A percentile compares a stretch with the other conserved stretches of the same genome.
These are phyloP conservation scores for Prionailurus viverrinus DNA, from an alignment of 2,113 vertebrate genomes.

Conservation along the genomic window DNA sequence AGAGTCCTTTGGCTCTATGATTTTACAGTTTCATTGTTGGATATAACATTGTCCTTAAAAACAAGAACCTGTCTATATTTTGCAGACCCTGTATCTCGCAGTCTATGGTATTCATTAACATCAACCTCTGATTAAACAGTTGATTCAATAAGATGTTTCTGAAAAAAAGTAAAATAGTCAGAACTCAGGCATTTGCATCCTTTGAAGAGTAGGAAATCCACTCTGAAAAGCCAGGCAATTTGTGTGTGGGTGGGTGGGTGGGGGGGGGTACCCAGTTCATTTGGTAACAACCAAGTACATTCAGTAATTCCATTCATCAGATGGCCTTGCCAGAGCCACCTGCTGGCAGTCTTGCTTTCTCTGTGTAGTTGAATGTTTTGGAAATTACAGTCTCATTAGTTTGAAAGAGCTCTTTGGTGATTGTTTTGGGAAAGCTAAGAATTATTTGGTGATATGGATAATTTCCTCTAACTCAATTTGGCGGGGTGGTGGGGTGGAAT, in stretches of 20 bases:
- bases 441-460: not conserved
- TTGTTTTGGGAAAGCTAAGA: not conserved
- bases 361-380: not conserved
- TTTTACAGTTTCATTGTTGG: not conserved
- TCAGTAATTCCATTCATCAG: not conserved
- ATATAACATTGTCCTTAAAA: not conserved
- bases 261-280: not conserved
- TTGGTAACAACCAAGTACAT: not conserved
- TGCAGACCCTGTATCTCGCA: not conserved
- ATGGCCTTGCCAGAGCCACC: not conserved
- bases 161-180: not conserved
- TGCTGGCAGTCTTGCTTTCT: not conserved
- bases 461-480: not conserved
- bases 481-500: no score
- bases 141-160: not conserved
- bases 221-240: not conserved
- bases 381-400: not conserved
- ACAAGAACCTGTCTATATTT: not conserved
- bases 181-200: not conserved
- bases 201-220: not conserved
- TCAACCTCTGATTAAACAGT: not conserved
- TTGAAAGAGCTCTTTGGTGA: not conserved
- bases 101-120: not conserved
- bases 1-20: not conserved
- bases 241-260: not conserved